phyloP scores from a whole-genome alignment of 2,113 vertebrate species.

The Oriolus oriolus region DNA sequence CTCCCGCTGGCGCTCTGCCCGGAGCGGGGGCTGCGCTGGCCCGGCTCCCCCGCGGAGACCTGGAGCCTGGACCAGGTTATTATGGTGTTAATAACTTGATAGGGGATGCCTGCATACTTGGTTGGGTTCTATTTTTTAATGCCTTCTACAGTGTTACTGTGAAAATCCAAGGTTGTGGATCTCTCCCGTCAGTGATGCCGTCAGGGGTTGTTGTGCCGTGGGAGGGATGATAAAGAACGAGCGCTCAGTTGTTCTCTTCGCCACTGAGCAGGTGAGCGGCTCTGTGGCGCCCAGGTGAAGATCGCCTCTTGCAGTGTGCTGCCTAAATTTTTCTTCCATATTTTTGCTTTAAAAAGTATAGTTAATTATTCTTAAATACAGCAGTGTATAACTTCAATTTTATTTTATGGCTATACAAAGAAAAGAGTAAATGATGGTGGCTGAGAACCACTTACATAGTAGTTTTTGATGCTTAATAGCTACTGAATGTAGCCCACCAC shows the following conservation, averaged over 20 bases:
- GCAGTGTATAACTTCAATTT: not conserved
- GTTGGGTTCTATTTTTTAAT: rapidly evolving
- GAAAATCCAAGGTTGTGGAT: not conserved
- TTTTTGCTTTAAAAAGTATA: not conserved
- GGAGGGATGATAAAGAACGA: not conserved
- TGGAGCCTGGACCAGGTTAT: too few relatives aligned
- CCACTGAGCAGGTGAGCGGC: not conserved
- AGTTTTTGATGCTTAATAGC: not conserved
- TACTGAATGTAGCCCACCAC: not conserved
- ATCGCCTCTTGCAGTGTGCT: not conserved
- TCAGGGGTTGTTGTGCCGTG: rapidly evolving
- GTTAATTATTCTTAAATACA: not conserved
- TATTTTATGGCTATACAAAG: rapidly evolving
- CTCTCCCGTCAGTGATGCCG: rapidly evolving
- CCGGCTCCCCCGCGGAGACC: rapidly evolving
- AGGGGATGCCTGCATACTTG: rapidly evolving
- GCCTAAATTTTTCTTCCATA: not conserved
- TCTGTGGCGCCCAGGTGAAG: not conserved
- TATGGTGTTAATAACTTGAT: rapidly evolving
- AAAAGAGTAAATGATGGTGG: not conserved
- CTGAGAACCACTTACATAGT: not conserved
- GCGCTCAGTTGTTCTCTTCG: rapidly evolving
- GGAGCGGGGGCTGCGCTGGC: not conserved
- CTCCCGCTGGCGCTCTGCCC: not conserved
- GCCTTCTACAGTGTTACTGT: rapidly evolving